Conservation (phyloP, 2,888 invertebrate genomes). For the Polydesmus complanatus region DNA sequence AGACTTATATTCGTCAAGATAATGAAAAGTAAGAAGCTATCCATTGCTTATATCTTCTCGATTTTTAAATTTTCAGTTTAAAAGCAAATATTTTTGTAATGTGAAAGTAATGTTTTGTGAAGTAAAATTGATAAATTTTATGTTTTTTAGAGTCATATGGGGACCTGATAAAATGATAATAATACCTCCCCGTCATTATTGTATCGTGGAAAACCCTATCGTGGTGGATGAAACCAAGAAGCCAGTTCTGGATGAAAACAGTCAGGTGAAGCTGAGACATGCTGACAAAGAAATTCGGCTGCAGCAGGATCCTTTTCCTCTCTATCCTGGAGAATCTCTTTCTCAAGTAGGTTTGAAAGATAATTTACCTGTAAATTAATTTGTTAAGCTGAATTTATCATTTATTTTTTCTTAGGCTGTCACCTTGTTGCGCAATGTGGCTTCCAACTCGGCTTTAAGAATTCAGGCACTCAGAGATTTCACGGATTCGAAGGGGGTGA, state of each 20-base stretch:
- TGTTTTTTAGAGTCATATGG: conserved; percentile 30
- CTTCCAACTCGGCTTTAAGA: conserved; percentile 35
- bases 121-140: neutral
- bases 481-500: conserved; percentile 28
- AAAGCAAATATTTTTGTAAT: neutral
- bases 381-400: neutral
- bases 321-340: conserved; percentile 36
- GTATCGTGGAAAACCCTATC: conserved; percentile 37
- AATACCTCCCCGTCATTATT: conserved; percentile 38
- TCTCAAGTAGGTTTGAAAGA: conserved; percentile 9
- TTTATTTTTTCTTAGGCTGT: conserved; percentile 24
- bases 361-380: too few species aligned
- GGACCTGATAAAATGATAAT: conserved; percentile 36
- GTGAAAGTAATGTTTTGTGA: too few species aligned
- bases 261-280: conserved; percentile 34
- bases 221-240: conserved; percentile 28
- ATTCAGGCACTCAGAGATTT: conserved; percentile 35
- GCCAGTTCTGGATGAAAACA: conserved; percentile 30
- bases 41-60: too few species aligned
- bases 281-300: conserved; percentile 38
- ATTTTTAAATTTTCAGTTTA: neutral
- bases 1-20: conserved; percentile 38
- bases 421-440: conserved; percentile 32
- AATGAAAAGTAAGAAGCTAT: conserved; percentile 33
- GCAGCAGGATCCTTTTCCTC: conserved; percentile 38